phyloP scores from a whole-genome alignment of 2,888 invertebrate species.

The Pseudoips prasinana region DNA sequence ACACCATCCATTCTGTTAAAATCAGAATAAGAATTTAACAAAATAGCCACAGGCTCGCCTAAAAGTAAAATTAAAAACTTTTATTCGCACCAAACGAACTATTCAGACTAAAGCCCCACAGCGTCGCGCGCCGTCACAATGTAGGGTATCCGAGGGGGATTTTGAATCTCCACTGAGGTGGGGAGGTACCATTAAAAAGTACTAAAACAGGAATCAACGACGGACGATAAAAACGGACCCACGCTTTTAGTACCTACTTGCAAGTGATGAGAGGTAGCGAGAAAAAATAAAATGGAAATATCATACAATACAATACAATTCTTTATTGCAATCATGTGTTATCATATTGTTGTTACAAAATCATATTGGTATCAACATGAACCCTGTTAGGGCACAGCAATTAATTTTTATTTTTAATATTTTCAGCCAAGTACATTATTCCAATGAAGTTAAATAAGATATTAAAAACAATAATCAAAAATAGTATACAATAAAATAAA shows the following conservation, averaged over 20 bases:
- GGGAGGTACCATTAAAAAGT: conserved; percentile 58
- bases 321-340: no score
- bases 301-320: no score
- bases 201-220: conserved; percentile 65
- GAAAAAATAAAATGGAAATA: no score
- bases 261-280: conserved; percentile 9
- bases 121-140: conserved; percentile 24
- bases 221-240: conserved; percentile 52
- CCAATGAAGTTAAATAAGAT: no score
- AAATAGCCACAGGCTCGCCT: neutral
- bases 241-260: conserved; percentile 12
- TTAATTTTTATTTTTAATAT: no score
- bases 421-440: no score
- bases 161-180: conserved; percentile 32
- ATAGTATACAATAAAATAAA: no score
- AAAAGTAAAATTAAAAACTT: conserved; percentile 12
- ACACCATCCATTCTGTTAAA: no score
- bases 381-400: no score
- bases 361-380: no score
- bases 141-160: conserved; percentile 17
- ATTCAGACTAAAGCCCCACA: conserved; percentile 24
- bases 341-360: no score
- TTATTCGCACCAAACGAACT: conserved; percentile 13
- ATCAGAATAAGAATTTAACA: neutral
- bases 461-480: no score